Percentiles rank a stretch among this genome's conserved stretches.
phyloP scores from a whole-genome alignment of 2,113 vertebrate species.

The Rhineura floridana region DNA sequence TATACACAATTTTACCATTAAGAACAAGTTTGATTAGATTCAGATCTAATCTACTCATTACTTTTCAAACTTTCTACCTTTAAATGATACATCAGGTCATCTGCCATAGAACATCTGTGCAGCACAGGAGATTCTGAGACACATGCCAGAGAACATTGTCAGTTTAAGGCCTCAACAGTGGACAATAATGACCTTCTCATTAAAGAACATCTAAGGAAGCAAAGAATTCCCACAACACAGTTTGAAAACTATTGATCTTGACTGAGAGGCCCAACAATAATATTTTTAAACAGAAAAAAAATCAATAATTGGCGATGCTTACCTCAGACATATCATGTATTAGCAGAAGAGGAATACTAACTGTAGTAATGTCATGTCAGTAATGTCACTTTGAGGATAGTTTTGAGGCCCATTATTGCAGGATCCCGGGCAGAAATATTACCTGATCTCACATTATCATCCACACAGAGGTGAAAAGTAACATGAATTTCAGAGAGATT shows the following conservation, averaged over 20 bases:
- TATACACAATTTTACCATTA: no score
- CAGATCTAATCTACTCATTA: no score
- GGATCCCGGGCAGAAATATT: slow-evolving; percentile 94
- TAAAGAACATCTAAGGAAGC: slow-evolving; percentile 20
- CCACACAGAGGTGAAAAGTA: slow-evolving; percentile 96
- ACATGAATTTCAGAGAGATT: slow-evolving; percentile 96
- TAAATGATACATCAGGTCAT: no score
- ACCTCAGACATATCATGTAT: slow-evolving; percentile 99
- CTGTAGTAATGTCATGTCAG: slow-evolving; percentile 94
- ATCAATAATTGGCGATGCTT: slow-evolving; percentile 39
- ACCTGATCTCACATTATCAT: slow-evolving; percentile 91
- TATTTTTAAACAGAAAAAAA: background rate
- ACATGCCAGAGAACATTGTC: no score
- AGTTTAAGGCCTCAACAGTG: no score
- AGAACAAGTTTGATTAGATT: no score
- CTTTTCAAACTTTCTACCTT: no score
- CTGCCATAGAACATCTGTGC: no score
- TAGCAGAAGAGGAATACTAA: slow-evolving; percentile 92
- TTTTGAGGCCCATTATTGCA: slow-evolving; percentile 96
- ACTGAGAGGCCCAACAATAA: background rate
- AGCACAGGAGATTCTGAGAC: no score
- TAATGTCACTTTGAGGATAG: slow-evolving; percentile 98
- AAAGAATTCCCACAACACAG: no score
- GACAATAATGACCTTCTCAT: background rate
- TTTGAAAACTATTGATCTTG: no score